Evolutionary conservation across 2,113 vertebrate genomes (phyloP).

Genomic region (Gymnarchus niloticus): DNA sequence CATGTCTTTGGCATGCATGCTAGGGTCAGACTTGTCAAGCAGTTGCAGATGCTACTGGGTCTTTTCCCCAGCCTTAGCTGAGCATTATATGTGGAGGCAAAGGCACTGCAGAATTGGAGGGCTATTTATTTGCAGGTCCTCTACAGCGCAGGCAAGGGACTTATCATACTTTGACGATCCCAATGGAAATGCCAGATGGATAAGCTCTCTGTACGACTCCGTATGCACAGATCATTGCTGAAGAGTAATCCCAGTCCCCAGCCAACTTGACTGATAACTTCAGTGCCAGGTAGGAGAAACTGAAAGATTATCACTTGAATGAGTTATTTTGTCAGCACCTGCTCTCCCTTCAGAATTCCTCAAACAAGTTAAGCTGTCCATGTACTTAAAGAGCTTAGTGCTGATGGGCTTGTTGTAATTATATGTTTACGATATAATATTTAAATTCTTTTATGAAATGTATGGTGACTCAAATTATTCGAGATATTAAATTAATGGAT

Average conservation of each 20-base stretch:
- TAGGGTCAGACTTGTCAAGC: slow-evolving; percentile 33
- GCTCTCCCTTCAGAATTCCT: neutral
- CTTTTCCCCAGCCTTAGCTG: slow-evolving; percentile 11
- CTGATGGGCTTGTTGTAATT: neutral
- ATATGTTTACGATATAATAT: neutral
- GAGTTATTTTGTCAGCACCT: neutral
- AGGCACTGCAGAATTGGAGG: slow-evolving; percentile 7
- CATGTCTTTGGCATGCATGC: slow-evolving; percentile 40
- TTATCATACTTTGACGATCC: slow-evolving; percentile 20
- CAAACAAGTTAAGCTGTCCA: neutral
- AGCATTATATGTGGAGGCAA: slow-evolving; percentile 17
- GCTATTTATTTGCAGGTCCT: neutral
- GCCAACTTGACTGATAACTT: slow-evolving; percentile 29
- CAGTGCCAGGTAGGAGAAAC: slow-evolving; percentile 38
- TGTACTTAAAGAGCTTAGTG: neutral
- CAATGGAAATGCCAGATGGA: slow-evolving; percentile 44
- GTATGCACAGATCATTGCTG: slow-evolving; percentile 34
- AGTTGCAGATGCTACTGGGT: slow-evolving; percentile 33
- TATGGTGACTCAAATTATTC: neutral
- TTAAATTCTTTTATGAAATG: neutral
- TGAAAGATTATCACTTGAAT: too few relatives aligned
- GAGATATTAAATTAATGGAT: neutral
- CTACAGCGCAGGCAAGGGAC: slow-evolving; percentile 5
- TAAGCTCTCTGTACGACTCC: slow-evolving; percentile 24
- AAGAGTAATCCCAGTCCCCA: slow-evolving; percentile 37